Conservation (phyloP, 2,113 vertebrate species). For the Taxidea taxus region DNA sequence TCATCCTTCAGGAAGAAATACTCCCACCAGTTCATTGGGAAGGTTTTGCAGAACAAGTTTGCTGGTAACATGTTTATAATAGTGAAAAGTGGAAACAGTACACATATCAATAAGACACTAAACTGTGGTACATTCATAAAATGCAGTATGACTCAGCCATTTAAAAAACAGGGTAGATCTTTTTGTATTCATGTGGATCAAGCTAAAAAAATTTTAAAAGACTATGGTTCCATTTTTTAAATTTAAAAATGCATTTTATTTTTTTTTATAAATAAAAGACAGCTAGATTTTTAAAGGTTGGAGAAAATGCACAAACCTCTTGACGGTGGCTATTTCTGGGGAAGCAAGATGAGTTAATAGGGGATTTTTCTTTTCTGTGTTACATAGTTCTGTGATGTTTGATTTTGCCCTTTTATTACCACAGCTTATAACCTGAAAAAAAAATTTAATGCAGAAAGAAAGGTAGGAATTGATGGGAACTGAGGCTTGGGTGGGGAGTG, state of each 20-base stretch:
- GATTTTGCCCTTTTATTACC: conserved; percentile 25
- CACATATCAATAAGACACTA: not conserved
- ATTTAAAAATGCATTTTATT: too few species aligned
- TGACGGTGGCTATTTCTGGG: not conserved
- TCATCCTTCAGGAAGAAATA: conserved; percentile 9
- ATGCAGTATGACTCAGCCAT: not conserved
- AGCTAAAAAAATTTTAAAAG: not conserved
- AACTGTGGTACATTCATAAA: not conserved
- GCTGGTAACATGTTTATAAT: not conserved
- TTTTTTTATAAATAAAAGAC: not conserved
- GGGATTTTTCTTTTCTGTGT: not conserved
- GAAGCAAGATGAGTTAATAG: not conserved
- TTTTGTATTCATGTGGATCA: not conserved
- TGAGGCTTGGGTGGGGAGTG: not conserved
- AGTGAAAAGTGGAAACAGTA: not conserved
- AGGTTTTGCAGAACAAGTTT: not conserved
- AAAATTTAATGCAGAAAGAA: not conserved
- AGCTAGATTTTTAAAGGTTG: not conserved
- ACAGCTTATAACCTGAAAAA: not conserved
- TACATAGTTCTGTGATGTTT: not conserved
- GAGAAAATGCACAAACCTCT: not conserved
- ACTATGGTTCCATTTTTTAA: not conserved
- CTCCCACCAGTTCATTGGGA: not conserved
- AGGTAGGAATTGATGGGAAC: not conserved
- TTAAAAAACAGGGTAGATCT: not conserved